Evolutionary conservation across 2,113 vertebrate species (phyloP), one percentile per base, ranked within the genome.

Genomic region (Maccullochella peelii): DNA sequence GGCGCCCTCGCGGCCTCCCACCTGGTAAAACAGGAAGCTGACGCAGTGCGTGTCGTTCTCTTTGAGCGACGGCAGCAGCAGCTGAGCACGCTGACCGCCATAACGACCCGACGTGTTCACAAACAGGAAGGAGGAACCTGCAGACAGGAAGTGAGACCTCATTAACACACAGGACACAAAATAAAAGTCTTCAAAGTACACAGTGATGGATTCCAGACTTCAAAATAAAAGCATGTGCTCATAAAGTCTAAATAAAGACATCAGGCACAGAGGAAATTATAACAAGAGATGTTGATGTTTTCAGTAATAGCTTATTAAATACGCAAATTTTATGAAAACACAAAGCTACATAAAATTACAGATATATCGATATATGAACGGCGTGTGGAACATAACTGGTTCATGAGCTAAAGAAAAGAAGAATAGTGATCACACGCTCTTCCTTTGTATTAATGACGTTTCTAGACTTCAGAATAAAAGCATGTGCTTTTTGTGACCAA

Each of bases 1-100:
- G 40, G 95, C 91, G 2, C 95, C 96, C 86, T 96, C 97, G 25
- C 96, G 97, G 54, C 96, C 97, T 55, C 96, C 97, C 21, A 95
- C 96, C 75, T 96, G 88, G 76, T 97, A 98, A 79, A 97, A 98
- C 94, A 97, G 95, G 93, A 99, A 98, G 87, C 96, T 97, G 68
- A 99, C 95, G 82, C 98, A 99, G 93, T 99, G 98, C 0, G 98
- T 99, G 92, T 99, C 98, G 7, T 99, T 99, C 89, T 99, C 98
- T 85, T 97, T 98, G 36, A 99, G 96, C 7, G 96, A 96, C 1
- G 98, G 97, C 89, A 98, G 93, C 44, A 97, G 85, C 67, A 99
- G 95, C 75, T 97, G 97, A 70, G 98, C 95, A 8, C 93, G 97
- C 92, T 98, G 97, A 55, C 96, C 97, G 0, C 94, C 79, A 0